Percentiles rank a stretch among this genome's conserved stretches.
phyloP scores from a whole-genome alignment of 2,113 vertebrate species.

The Perca schrenkii region DNA sequence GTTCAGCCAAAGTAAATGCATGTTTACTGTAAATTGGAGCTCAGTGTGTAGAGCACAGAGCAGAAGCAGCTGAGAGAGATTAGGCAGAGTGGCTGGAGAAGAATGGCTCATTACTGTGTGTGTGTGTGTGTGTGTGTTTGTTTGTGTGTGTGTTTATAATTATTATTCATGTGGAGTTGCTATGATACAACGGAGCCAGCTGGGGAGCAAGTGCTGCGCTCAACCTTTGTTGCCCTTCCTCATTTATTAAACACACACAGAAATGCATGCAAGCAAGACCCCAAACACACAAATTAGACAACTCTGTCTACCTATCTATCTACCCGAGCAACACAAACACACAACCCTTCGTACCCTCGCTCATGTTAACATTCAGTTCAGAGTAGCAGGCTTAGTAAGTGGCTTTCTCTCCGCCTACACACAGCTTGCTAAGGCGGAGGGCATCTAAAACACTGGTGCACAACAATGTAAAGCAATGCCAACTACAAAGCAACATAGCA shows the following conservation, averaged over 20 bases:
- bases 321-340: constrained; percentile 53
- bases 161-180: constrained; percentile 84
- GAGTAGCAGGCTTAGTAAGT: constrained; percentile 35
- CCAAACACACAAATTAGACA: constrained; percentile 47
- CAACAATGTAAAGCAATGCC: neutral
- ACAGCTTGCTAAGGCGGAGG: neutral
- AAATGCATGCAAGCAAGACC: constrained; percentile 57
- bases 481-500: constrained; percentile 1
- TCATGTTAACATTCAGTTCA: constrained; percentile 57
- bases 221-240: constrained; percentile 82
- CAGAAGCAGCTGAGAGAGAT: constrained; percentile 76
- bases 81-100: constrained; percentile 66
- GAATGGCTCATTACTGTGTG: constrained; percentile 71
- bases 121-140: constrained; percentile 20
- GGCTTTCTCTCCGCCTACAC: constrained; percentile 56
- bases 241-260: constrained; percentile 79
- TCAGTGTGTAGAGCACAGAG: constrained; percentile 48
- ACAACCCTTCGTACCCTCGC: constrained; percentile 37
- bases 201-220: constrained; percentile 75
- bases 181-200: constrained; percentile 79
- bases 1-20: constrained; percentile 52
- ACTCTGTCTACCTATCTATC: constrained; percentile 34
- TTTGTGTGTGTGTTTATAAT: constrained; percentile 61
- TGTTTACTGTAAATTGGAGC: constrained; percentile 59
- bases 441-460: constrained; percentile 9